These are phyloP conservation scores for Scaptodrosophila lebanonensis DNA, from an alignment of 1,140 invertebrate genomes.

Conservation along the genomic window DNA sequence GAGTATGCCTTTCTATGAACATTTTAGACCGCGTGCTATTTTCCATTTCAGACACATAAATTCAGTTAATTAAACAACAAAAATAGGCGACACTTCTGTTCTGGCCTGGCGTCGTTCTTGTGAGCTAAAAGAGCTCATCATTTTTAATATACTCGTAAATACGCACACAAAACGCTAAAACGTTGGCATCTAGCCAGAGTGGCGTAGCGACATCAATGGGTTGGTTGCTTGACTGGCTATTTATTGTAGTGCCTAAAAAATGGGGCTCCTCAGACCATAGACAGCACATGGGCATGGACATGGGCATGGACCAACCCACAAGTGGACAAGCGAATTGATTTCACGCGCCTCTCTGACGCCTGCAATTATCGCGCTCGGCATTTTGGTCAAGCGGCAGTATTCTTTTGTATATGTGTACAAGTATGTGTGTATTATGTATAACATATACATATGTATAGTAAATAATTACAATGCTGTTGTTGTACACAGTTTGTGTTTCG, in stretches of 20 bases:
- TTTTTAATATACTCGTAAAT: slow-evolving; percentile 36
- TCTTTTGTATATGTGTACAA: no score
- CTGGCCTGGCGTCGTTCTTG: background rate
- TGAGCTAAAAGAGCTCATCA: slow-evolving; percentile 56
- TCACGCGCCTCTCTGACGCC: no score
- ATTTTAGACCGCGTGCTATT: slow-evolving; percentile 66
- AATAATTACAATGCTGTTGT: slow-evolving; percentile 17
- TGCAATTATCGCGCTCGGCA: no score
- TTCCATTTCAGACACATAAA: slow-evolving; percentile 71
- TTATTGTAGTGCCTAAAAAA: slow-evolving; percentile 12
- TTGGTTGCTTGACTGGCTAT: slow-evolving; percentile 22
- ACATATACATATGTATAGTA: slow-evolving; percentile 15
- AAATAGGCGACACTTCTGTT: slow-evolving; percentile 63
- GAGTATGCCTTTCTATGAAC: slow-evolving; percentile 62
- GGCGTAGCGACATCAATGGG: slow-evolving; percentile 61
- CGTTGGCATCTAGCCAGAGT: slow-evolving; percentile 56
- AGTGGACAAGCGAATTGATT: slow-evolving; percentile 40
- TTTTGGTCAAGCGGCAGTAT: no score
- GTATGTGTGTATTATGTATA: slow-evolving; percentile 13
- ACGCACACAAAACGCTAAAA: slow-evolving; percentile 22
- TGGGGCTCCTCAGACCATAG: background rate
- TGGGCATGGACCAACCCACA: slow-evolving; percentile 52
- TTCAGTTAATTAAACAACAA: slow-evolving; percentile 68
- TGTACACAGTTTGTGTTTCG: slow-evolving; percentile 35
- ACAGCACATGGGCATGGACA: background rate